Conservation (phyloP, 2,888 invertebrate species). For the Morpho achilles region DNA sequence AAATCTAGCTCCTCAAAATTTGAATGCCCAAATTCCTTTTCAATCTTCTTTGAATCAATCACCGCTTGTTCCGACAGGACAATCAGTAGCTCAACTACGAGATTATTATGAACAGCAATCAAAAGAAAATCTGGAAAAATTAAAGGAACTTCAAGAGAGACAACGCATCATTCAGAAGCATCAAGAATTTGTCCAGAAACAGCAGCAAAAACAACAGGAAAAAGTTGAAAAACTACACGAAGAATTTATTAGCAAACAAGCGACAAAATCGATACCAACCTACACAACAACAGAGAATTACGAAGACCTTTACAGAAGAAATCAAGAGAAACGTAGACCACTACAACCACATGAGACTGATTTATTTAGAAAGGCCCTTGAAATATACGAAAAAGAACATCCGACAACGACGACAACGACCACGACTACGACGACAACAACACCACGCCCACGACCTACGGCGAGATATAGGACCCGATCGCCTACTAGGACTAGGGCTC, state of each 20-base stretch:
- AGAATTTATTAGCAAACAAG: constrained; percentile 84
- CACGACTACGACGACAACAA: constrained; percentile 78
- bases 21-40: constrained; percentile 60
- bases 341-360: constrained; percentile 82
- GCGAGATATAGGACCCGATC: constrained; percentile 55
- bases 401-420: constrained; percentile 85
- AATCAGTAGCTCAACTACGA: constrained; percentile 70
- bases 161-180: constrained; percentile 86
- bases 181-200: constrained; percentile 87
- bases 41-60: constrained; percentile 50
- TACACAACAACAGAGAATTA: constrained; percentile 71
- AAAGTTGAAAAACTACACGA: constrained; percentile 86
- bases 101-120: constrained; percentile 80
- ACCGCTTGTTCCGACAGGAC: constrained; percentile 69
- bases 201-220: constrained; percentile 87
- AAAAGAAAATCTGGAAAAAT: constrained; percentile 80
- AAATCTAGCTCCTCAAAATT: constrained; percentile 60
- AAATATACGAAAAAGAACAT: constrained; percentile 83
- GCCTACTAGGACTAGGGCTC: constrained; percentile 57
- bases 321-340: constrained; percentile 65
- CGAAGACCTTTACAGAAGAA: constrained; percentile 58
- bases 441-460: constrained; percentile 53
- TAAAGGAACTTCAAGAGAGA: constrained; percentile 85
- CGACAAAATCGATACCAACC: constrained; percentile 79
- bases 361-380: constrained; percentile 82